Evolutionary conservation across 2,797 vertebrate genomes (phyloP).

Genomic region (Hapalemur alaotrensis): DNA sequence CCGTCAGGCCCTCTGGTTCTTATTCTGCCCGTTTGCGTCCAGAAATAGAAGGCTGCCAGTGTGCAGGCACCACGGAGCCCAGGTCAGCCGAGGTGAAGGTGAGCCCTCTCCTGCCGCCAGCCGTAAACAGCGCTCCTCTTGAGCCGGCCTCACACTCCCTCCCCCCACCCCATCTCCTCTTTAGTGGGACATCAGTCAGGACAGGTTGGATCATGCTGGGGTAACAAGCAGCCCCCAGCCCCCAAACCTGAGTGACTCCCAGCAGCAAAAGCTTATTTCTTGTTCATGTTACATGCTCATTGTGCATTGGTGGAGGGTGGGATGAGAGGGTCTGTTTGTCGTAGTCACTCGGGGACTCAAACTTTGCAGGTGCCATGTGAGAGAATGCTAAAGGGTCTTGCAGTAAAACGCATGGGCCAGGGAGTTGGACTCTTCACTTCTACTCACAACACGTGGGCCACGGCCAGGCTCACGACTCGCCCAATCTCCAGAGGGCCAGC

Average conservation of each 20-base stretch:
- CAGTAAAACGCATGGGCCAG: not conserved
- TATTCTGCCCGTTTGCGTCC: not conserved
- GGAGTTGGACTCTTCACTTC: not conserved
- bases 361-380: not conserved
- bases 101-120: not conserved
- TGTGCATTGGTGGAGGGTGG: not conserved
- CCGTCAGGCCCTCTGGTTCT: not conserved
- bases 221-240: not conserved
- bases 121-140: too few relatives aligned
- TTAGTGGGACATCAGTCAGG: not conserved
- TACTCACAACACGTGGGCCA: not conserved
- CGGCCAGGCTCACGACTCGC: not conserved
- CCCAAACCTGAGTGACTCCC: not conserved
- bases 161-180: not conserved
- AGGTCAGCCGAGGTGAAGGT: not conserved
- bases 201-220: not conserved
- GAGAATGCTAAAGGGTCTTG: not conserved
- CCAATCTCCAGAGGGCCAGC: not conserved
- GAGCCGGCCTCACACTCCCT: not conserved
- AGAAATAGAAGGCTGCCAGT: not conserved
- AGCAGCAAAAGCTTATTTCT: not conserved
- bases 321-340: not conserved
- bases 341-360: not conserved
- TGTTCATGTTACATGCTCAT: not conserved
- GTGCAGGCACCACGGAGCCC: not conserved